Evolutionary conservation across 2,113 vertebrate species (phyloP), one percentile per base, ranked within the genome.

Genomic region (Callithrix jacchus): DNA sequence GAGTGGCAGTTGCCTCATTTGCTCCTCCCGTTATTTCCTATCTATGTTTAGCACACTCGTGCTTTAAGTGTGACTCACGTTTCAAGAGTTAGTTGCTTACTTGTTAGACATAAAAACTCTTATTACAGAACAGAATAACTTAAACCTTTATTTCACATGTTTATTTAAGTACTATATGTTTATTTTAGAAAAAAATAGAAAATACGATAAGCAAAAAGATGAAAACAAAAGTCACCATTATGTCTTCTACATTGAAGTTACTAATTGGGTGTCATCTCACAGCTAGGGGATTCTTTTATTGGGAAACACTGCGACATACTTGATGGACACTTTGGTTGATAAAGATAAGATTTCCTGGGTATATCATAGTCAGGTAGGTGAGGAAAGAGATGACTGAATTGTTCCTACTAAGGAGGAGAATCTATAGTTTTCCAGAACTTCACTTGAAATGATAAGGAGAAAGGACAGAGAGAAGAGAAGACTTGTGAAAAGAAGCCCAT

Each of bases 121-220:
- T 49, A 77, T 70, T 54, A 73, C 16, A 89, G n/a, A 97, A 5
- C 13, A 89, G 52, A 87, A 71, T 32, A 79, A 61, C 77, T 61
- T 86, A 4, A 49, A 64, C 64, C 12, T 25, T 71, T 87, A 56
- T 89, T 95, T 66, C 4, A 79, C 11, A 49, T 49, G 49, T 49
- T 49, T 49, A 49, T 49, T 14, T 49, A 92, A 92, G 3, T 56
- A 47, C 7, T 68, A 73, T 2, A 35, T 82, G 14, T 42, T 90
- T 87, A 79, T 82, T 96, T 94, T 71, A 16, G 32, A 77, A 90
- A 87, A 91, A 74, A 49, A n/a, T 79, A 89, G 40, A 74, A 97
- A 90, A 30, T 58, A 54, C 81, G 30, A 42, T 80, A 86, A 91
- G 6, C 14, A 58, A 81, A 80, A 82, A 49, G 21, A 84, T 87